Conservation (phyloP, 2,888 invertebrate genomes). For the Strigamia transsilvanica region DNA sequence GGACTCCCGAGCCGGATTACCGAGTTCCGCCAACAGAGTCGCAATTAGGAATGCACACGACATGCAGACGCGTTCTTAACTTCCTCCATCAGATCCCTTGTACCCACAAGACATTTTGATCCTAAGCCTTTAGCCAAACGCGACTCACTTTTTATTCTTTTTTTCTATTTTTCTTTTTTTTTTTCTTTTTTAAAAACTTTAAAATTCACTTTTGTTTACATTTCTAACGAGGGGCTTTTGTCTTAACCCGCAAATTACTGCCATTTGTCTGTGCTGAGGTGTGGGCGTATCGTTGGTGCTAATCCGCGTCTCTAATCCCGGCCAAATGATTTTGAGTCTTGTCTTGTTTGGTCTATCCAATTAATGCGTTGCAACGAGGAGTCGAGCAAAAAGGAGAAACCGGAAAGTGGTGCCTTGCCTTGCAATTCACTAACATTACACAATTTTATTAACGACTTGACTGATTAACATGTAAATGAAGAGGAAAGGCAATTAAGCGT, state of each 20-base stretch:
- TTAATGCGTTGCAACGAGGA: constrained; percentile 44
- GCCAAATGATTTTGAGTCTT: constrained; percentile 42
- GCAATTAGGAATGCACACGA: constrained; percentile 47
- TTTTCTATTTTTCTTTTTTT: too few relatives aligned
- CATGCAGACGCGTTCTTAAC: constrained; percentile 46
- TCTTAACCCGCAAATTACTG: constrained; percentile 49
- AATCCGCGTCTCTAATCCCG: constrained; percentile 43
- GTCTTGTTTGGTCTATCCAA: constrained; percentile 47
- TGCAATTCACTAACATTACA: not conserved
- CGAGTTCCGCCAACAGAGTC: constrained; percentile 47
- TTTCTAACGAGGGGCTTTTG: constrained; percentile 34
- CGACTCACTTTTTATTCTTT: not conserved
- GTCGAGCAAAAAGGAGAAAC: not conserved
- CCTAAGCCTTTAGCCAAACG: constrained; percentile 29
- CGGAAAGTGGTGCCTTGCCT: constrained; percentile 5
- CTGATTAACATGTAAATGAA: constrained; percentile 49
- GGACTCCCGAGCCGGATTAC: constrained; percentile 46
- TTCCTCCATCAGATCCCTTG: constrained; percentile 39
- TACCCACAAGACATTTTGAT: constrained; percentile 49
- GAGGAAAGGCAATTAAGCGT: constrained; percentile 39
- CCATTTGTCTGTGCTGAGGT: constrained; percentile 29
- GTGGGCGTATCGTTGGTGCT: constrained; percentile 35
- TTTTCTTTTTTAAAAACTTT: not conserved
- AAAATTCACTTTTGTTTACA: constrained; percentile 22
- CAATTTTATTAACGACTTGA: constrained; percentile 47